phyloP scores from a whole-genome alignment of 2,113 vertebrate species.

The Tachuris rubrigastra region DNA sequence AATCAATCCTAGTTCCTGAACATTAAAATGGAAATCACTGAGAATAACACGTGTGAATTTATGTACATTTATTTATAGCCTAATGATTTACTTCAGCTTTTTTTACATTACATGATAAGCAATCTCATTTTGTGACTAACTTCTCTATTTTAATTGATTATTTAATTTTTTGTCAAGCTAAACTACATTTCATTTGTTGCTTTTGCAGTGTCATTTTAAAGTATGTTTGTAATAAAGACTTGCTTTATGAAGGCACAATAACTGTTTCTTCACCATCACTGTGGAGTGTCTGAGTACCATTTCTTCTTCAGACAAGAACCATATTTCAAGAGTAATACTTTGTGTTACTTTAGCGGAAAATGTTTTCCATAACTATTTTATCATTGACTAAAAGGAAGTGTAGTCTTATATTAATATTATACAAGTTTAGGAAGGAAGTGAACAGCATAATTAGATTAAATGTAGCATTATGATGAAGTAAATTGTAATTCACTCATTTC shows the following conservation, averaged over 20 bases:
- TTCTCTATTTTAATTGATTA: constrained; percentile 10
- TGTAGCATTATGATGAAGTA: not conserved
- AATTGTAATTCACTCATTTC: not conserved
- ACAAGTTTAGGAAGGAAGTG: not conserved
- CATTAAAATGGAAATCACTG: not conserved
- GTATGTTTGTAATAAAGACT: not conserved
- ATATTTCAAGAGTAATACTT: not conserved
- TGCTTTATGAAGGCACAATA: constrained; percentile 3
- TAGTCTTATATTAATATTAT: not conserved
- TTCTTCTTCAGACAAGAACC: not conserved
- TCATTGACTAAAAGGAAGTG: not conserved
- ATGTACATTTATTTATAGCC: not conserved
- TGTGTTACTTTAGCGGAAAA: not conserved
- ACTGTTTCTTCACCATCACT: not conserved
- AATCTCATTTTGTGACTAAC: constrained; percentile 5
- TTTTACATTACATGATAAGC: constrained; percentile 2
- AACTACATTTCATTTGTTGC: not conserved
- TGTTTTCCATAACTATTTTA: not conserved
- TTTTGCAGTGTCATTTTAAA: not conserved
- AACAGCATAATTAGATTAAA: not conserved
- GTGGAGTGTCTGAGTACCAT: not conserved
- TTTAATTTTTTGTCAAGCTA: constrained; percentile 1
- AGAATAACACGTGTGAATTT: not conserved
- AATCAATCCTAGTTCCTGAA: not conserved
- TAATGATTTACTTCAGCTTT: not conserved